These are phyloP conservation scores for Schizopygopsis pylzovi DNA, from an alignment of 2,797 vertebrate species.

Conservation along the genomic window DNA sequence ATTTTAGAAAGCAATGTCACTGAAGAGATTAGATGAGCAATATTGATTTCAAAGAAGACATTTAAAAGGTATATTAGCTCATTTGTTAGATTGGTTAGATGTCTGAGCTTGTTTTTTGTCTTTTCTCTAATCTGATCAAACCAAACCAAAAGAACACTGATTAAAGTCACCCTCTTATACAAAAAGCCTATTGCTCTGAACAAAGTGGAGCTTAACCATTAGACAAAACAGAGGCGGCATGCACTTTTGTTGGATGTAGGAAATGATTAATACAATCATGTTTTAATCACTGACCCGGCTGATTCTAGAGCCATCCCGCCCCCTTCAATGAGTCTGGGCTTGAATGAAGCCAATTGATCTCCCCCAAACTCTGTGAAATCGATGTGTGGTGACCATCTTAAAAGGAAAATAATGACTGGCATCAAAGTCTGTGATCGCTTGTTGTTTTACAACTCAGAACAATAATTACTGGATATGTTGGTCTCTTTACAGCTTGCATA, in stretches of 20 bases:
- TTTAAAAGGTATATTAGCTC: constrained; percentile 29
- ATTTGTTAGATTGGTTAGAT: constrained; percentile 41
- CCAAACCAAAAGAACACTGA: constrained; percentile 32
- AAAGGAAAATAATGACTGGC: constrained; percentile 39
- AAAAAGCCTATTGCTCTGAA: constrained; percentile 36
- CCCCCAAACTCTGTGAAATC: constrained; percentile 54
- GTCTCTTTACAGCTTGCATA: constrained; percentile 39
- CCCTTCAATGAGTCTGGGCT: constrained; percentile 27
- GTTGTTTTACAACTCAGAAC: constrained; percentile 55
- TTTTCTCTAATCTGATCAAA: constrained; percentile 33
- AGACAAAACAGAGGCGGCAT: constrained; percentile 44
- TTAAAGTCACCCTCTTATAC: constrained; percentile 44
- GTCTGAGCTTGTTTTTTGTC: constrained; percentile 27
- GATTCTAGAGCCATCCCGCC: constrained; percentile 27
- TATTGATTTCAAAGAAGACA: constrained; percentile 21
- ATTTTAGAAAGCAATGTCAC: constrained; percentile 54
- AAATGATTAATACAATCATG: constrained; percentile 53
- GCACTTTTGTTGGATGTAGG: constrained; percentile 48
- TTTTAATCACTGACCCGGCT: constrained; percentile 42
- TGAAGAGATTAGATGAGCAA: constrained; percentile 37
- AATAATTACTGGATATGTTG: constrained; percentile 51
- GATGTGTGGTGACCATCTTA: constrained; percentile 41
- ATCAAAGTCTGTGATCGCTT: constrained; percentile 57
- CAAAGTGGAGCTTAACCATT: constrained; percentile 35
- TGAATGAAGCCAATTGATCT: constrained; percentile 54